Percentiles rank a stretch among this genome's conserved stretches.
These are phyloP conservation scores for Amblyopsis rosae DNA, from an alignment of 2,113 vertebrate species.

Conservation along the genomic window DNA sequence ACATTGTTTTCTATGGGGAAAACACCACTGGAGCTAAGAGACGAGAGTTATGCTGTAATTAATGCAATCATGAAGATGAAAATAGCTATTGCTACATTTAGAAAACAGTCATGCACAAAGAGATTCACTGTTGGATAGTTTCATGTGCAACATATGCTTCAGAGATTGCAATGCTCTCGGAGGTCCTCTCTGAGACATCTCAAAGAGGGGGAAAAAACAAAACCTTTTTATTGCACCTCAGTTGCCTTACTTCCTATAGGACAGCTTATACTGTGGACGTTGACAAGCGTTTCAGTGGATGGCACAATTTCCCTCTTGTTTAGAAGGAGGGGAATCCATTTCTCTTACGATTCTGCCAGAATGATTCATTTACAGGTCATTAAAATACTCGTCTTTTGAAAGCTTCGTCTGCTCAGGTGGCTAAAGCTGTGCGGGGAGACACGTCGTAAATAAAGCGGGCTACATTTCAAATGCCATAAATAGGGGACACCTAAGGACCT, in stretches of 20 bases:
- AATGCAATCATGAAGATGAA: constrained; percentile 73
- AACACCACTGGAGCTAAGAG: constrained; percentile 56
- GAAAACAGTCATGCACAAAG: constrained; percentile 43
- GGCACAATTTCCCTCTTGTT: constrained; percentile 56
- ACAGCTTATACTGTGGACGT: constrained; percentile 31
- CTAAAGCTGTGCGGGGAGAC: constrained; percentile 50
- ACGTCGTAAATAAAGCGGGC: constrained; percentile 72
- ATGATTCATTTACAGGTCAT: constrained; percentile 74
- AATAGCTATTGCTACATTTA: constrained; percentile 69
- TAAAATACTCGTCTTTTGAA: constrained; percentile 69
- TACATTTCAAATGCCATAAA: constrained; percentile 77
- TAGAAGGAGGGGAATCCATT: constrained; percentile 33
- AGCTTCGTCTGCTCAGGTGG: constrained; percentile 71
- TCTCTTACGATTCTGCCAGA: constrained; percentile 59
- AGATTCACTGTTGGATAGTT: constrained; percentile 45
- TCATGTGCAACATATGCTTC: background rate
- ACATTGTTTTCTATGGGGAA: constrained; percentile 64
- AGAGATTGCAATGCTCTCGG: constrained; percentile 33
- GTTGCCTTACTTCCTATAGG: constrained; percentile 14
- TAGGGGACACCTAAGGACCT: constrained; percentile 72
- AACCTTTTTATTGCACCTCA: constrained; percentile 28
- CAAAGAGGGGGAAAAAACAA: constrained; percentile 40
- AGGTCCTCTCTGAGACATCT: constrained; percentile 13
- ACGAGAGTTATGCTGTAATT: constrained; percentile 68
- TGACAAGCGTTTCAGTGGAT: constrained; percentile 37